Conservation (phyloP, 2,888 invertebrate species). For the Linnaemya tessellans region DNA sequence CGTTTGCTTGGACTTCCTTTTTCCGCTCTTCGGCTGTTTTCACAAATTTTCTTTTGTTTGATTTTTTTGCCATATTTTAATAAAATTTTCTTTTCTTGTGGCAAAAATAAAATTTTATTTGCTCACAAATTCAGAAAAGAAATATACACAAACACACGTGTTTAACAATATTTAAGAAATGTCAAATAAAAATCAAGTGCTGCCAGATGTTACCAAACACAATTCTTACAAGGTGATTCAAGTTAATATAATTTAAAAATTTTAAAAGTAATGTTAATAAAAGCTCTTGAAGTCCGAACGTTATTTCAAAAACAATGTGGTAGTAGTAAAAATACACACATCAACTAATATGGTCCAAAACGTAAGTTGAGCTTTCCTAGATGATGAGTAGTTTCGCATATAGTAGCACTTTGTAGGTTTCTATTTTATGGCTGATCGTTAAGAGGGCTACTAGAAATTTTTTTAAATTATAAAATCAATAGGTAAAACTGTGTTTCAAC, state of each 20-base stretch:
- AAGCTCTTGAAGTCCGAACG: too few species aligned
- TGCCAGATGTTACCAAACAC: conserved; percentile 25
- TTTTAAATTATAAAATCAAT: too few species aligned
- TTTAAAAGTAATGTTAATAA: neutral
- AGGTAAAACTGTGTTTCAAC: too few species aligned
- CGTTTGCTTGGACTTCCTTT: conserved; percentile 22
- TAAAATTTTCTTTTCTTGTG: neutral
- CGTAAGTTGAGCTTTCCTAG: too few species aligned
- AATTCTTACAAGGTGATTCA: conserved; percentile 5
- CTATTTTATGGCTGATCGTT: too few species aligned
- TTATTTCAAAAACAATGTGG: too few species aligned
- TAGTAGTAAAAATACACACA: too few species aligned
- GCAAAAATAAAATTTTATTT: neutral
- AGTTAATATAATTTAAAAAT: neutral
- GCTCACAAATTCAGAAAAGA: neutral
- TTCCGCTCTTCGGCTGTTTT: conserved; percentile 37
- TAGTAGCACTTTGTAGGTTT: too few species aligned
- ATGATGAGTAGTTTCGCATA: too few species aligned
- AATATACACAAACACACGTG: conserved; percentile 66
- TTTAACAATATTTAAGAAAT: conserved; percentile 39
- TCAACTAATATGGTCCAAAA: too few species aligned
- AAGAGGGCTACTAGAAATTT: too few species aligned
- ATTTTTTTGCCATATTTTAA: conserved; percentile 70
- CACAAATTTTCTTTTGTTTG: conserved; percentile 67
- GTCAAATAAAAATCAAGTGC: conserved; percentile 23